Base-by-base conservation (phyloP, 2,113 vertebrate species). In the Elephantulus edwardii region DNA sequence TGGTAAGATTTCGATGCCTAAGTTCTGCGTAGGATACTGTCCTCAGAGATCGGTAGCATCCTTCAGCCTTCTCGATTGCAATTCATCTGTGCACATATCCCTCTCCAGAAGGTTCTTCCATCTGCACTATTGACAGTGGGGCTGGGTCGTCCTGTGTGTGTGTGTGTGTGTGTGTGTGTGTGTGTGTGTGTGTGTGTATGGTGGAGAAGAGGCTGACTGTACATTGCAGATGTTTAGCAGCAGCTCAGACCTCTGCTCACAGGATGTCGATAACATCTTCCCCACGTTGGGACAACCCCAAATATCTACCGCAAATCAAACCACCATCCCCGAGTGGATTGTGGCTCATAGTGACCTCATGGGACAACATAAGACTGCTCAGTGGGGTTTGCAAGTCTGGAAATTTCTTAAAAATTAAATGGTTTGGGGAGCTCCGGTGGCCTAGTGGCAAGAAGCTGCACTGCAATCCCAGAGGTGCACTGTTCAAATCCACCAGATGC, bases 11-110 rank as follows among this genome's bases (percentile, higher is more conserved):
- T 84, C 11, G 44, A 64, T 24, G 40, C 20, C 44, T 24, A 33
- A 19, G 44, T 46, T 83, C 26, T 54, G 12, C 46, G 1, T 26
- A 78, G 52, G 6, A 44, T 62, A 50, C 44, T 54, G 48, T 76
- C 40, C 70, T 50, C 22, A 11, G 38, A 22, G 64, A 40, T 48
- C 40, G 50, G 2, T 16, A 33, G 66, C 3, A 4, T 26, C 9
- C 71, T 28, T 33, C 17, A 9, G 40, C 71, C 30, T 26, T 11
- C 44, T 2, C 0, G 1, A 8, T 60, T 35, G 19, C 30, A 56
- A 56, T 17, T 48, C 46, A 48, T 50, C 40, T 85, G 38, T 66
- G 30, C 1, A 6, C 33, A 50, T 8, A 35, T 66, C 38, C n/a
- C 14, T 1, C 16, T 16, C 28, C 14, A 70, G 52, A n/a, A 7